Percentiles rank a stretch among this genome's conserved stretches.
phyloP scores from a whole-genome alignment of 2,888 invertebrate species.

The Sylvicola cinctus region DNA sequence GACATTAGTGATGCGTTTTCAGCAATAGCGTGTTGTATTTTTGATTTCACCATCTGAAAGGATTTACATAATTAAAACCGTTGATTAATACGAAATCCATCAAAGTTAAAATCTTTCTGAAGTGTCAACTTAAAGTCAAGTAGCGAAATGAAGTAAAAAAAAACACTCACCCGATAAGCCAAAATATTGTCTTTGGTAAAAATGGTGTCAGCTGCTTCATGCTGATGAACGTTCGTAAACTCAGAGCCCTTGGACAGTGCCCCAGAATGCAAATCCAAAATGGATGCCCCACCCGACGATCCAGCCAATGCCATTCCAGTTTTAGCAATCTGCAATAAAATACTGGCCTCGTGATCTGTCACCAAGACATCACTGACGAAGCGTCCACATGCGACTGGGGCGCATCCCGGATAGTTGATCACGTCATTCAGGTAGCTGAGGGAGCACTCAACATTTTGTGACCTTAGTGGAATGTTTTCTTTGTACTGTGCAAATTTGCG shows the following conservation, averaged over 20 bases:
- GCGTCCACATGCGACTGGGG: constrained; percentile 58
- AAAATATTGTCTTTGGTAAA: not conserved
- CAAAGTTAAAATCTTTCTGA: too few relatives aligned
- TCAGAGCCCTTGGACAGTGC: constrained; percentile 52
- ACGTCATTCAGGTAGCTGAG: constrained; percentile 37
- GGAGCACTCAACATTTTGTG: constrained; percentile 45
- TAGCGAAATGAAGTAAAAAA: too few relatives aligned
- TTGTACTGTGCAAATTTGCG: constrained; percentile 41
- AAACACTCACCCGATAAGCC: constrained; percentile 35
- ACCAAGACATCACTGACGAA: constrained; percentile 58
- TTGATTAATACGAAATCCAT: not conserved
- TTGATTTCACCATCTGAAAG: too few relatives aligned
- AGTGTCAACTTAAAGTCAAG: too few relatives aligned
- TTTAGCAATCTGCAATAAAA: constrained; percentile 44
- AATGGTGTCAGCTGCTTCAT: constrained; percentile 30
- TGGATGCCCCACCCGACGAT: constrained; percentile 60
- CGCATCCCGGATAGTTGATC: constrained; percentile 34
- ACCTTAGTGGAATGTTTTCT: constrained; percentile 37
- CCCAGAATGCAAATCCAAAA: constrained; percentile 68
- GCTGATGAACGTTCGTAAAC: constrained; percentile 54
- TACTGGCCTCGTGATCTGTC: constrained; percentile 41
- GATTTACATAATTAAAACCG: too few relatives aligned
- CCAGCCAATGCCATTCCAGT: constrained; percentile 47
- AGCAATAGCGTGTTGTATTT: constrained; percentile 55
- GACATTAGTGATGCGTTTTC: constrained; percentile 46